Evolutionary conservation across 92 coral and sea anemone species (phyloP).

Genomic region (Epizoanthus ramosus): DNA sequence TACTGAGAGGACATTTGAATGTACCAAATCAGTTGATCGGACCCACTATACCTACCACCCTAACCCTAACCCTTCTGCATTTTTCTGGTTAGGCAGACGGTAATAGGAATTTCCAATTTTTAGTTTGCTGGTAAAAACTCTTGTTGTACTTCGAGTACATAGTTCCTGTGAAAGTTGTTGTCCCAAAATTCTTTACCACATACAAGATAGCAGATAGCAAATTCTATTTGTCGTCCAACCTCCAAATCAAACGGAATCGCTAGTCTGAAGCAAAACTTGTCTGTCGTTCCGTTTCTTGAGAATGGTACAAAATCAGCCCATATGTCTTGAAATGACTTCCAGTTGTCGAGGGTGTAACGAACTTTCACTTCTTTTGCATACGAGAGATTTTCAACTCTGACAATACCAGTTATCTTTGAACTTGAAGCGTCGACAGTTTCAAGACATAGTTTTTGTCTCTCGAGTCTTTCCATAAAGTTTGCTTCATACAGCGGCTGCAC

Average conservation of each 20-base stretch:
- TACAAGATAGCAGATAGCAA: conserved; percentile 49
- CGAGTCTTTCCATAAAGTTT: conserved; percentile 26
- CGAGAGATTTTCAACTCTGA: conserved; percentile 36
- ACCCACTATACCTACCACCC: too few relatives aligned
- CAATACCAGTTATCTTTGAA: conserved; percentile 42
- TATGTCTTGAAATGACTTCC: conserved; percentile 28
- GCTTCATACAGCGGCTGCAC: conserved; percentile 32
- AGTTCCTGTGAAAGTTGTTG: conserved; percentile 49
- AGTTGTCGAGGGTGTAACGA: conserved; percentile 35
- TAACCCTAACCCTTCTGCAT: too few relatives aligned
- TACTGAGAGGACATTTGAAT: too few relatives aligned
- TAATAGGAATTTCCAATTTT: too few relatives aligned
- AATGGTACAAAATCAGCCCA: conserved; percentile 15
- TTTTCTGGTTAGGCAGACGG: too few relatives aligned
- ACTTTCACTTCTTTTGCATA: conserved; percentile 43
- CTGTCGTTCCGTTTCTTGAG: conserved; percentile 1
- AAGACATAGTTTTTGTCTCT: conserved; percentile 32
- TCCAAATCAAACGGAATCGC: conserved; percentile 22
- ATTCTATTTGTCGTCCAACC: conserved; percentile 37
- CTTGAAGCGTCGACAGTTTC: conserved; percentile 48
- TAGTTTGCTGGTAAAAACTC: neutral
- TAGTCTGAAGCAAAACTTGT: conserved; percentile 43
- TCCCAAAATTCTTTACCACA: conserved; percentile 44
- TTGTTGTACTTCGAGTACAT: conserved; percentile 34
- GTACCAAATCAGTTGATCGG: too few relatives aligned